Conservation (phyloP, 2,888 invertebrate species). For the Nomada ferruginata region DNA sequence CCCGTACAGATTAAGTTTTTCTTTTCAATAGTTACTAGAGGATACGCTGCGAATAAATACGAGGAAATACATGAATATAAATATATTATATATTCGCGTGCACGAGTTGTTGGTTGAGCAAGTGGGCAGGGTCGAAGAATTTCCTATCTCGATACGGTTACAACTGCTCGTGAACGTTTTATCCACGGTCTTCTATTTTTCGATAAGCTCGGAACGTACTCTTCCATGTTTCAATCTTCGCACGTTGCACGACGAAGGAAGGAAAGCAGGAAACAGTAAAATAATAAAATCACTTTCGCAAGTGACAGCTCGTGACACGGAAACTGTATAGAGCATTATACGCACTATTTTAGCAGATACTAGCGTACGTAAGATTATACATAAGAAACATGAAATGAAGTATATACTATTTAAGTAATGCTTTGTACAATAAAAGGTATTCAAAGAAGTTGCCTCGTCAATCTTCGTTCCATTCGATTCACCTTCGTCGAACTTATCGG, state of each 20-base stretch:
- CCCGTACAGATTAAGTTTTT: constrained; percentile 58
- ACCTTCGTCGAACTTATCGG: neutral
- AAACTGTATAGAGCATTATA: constrained; percentile 78
- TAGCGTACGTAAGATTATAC: constrained; percentile 73
- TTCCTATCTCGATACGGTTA: neutral
- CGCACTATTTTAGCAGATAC: constrained; percentile 79
- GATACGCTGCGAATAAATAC: constrained; percentile 57
- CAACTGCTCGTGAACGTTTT: neutral
- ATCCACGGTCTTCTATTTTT: neutral
- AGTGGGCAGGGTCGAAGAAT: constrained; percentile 1
- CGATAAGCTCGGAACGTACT: neutral
- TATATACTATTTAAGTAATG: constrained; percentile 83
- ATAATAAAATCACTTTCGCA: constrained; percentile 60
- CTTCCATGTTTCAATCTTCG: neutral
- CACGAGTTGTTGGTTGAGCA: constrained; percentile 71
- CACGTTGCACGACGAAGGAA: neutral
- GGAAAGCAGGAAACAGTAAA: too few relatives aligned
- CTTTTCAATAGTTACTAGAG: constrained; percentile 65
- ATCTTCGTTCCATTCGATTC: constrained; percentile 43
- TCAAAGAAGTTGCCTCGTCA: constrained; percentile 70
- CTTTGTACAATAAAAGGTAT: constrained; percentile 84
- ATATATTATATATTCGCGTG: constrained; percentile 58
- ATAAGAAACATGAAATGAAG: constrained; percentile 74
- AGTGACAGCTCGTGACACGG: constrained; percentile 72
- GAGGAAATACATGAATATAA: constrained; percentile 56